A percentile compares a stretch with the other conserved stretches of the same genome.
Evolutionary conservation across 1,140 invertebrate species (phyloP).

Genomic region (Atta cephalotes): DNA sequence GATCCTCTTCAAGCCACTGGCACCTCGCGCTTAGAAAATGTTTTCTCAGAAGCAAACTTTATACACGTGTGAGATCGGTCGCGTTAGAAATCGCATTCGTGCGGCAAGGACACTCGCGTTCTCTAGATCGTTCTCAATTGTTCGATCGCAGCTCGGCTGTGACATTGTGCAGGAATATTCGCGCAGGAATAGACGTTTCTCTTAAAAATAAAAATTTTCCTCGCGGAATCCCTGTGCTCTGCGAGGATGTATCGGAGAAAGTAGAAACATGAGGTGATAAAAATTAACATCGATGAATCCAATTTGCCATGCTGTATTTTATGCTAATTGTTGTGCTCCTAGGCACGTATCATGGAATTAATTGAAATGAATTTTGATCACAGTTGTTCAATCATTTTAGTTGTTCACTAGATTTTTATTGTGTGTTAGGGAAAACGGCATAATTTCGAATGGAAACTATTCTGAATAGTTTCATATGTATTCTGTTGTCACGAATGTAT

Average conservation of each 20-base stretch:
- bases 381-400: too few relatives aligned
- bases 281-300: background rate
- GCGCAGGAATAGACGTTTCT: constrained; percentile 7
- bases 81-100: constrained; percentile 35
- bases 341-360: too few relatives aligned
- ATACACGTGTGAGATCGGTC: constrained; percentile 17
- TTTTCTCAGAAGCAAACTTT: constrained; percentile 37
- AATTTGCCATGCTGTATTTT: background rate
- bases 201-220: background rate
- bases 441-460: too few relatives aligned
- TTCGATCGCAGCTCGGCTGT: constrained; percentile 18
- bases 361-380: too few relatives aligned
- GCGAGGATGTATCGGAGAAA: background rate
- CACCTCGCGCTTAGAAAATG: constrained; percentile 2
- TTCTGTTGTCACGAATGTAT: background rate
- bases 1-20: constrained; percentile 14
- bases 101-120: constrained; percentile 39
- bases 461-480: too few relatives aligned
- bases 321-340: background rate
- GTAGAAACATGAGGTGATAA: background rate
- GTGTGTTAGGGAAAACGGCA: too few relatives aligned
- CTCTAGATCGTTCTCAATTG: constrained; percentile 41
- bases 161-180: constrained; percentile 5
- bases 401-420: too few relatives aligned
- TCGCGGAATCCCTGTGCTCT: background rate